Evolutionary conservation across 2,888 invertebrate genomes (phyloP), one percentile per base, ranked within the genome.

Genomic region (Aleiodes leptofemur): DNA sequence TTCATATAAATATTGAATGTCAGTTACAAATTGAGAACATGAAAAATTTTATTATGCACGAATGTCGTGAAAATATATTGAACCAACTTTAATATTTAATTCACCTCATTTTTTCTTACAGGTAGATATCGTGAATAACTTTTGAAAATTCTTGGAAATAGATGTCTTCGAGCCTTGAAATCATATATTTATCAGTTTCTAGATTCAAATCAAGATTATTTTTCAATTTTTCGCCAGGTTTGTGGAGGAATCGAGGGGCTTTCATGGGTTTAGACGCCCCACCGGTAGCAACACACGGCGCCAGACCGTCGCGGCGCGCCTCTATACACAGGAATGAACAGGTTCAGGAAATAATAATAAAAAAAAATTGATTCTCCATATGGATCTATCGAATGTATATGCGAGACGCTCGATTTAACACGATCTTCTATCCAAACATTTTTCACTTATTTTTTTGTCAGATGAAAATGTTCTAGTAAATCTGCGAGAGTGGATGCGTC

Each of bases 171-270:
- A 70, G 77, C 55, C 72, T 55, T 38, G 14, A 50, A 34, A 70
- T 76, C 71, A 61, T 73, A 68, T 70, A 70, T 61, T 66, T 59
- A 69, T 69, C 53, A 64, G 68, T 29, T 31, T 53, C 9, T 59
- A 38, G 51, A 56, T 69, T 61, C 61, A 61, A 68, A 69, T 73
- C 69, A 59, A 66, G 76, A 78, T 79, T 76, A 79, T 76, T 73
- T 73, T 76, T 64, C 55, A 74, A 79, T 79, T 77, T 79, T 79
- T 77, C 51, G 68, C 68, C 51, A 51, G 13, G 53, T 68, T 51
- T 31, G 51, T 51, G 68, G 51, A 68, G n/a, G 53, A 51, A 13
- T 64, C 9, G 64, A 23, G 51, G 68, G 68, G 66, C 29, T 68
- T 29, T 48, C 23, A 50, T 68, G 48, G 9, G 4, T 16, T 23